These are phyloP conservation scores for Prosopocoilus inquinatus DNA, from an alignment of 2,888 invertebrate species.

Conservation along the genomic window DNA sequence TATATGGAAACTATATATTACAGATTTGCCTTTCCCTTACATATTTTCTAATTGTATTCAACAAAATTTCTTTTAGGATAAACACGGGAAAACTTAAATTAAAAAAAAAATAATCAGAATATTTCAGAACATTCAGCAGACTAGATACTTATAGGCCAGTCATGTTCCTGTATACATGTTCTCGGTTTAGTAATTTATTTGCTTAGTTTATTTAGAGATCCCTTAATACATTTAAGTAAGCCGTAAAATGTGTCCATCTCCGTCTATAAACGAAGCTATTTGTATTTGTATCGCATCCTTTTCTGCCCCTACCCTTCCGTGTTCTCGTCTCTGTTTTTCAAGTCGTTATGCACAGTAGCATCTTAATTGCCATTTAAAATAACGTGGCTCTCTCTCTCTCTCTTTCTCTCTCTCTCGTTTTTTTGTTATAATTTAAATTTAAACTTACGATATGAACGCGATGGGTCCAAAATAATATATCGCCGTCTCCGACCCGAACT, in stretches of 20 bases:
- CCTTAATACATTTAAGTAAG: slow-evolving; percentile 24
- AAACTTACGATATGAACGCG: slow-evolving; percentile 31
- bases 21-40: no score
- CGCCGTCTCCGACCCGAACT: background rate
- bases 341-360: slow-evolving; percentile 38
- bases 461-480: slow-evolving; percentile 20
- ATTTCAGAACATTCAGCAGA: no score
- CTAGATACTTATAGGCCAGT: no score
- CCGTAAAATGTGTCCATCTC: slow-evolving; percentile 22
- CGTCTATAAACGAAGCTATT: slow-evolving; percentile 23
- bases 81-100: no score
- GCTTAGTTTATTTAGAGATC: slow-evolving; percentile 20
- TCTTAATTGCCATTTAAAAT: slow-evolving; percentile 45
- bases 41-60: no score
- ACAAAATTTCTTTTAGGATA: no score
- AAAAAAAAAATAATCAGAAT: no score
- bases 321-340: slow-evolving; percentile 12
- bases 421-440: slow-evolving; percentile 41
- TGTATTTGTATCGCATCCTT: slow-evolving; percentile 17
- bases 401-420: no score
- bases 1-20: no score
- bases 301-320: background rate
- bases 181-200: slow-evolving; percentile 15
- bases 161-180: no score
- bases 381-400: slow-evolving; percentile 27